Evolutionary conservation across 2,113 vertebrate species (phyloP), one percentile per base, ranked within the genome.

Genomic region (Cryptomyrus ogoouensis): DNA sequence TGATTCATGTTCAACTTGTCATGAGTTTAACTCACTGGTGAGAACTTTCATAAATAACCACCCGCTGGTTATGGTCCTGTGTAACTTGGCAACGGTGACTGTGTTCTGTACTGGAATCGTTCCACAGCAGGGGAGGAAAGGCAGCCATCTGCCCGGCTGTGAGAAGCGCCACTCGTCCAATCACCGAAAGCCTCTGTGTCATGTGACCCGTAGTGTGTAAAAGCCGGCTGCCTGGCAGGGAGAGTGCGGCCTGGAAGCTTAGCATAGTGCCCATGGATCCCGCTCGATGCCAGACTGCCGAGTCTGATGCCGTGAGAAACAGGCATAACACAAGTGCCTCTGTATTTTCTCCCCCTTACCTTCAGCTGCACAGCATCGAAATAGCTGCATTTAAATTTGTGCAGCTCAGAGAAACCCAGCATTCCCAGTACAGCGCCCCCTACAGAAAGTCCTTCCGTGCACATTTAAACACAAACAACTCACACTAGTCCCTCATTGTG

Each of bases 11-110:
- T 77, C 74, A 80, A 80, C 31, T 42, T 80, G 74, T 80, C 74
- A 80, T 80, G 74, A 80, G 74, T 80, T 80, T 80, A 80, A 80
- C 74, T 80, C 74, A 42, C 74, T 80, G 74, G 74, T 80, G 35
- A 80, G 74, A 80, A 80, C 74, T 80, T 80, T 80, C 74, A 42
- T 80, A 80, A 80, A 80, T 80, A 80, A 80, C 74, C 74, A 80
- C 74, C 74, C 35, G 35, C 35, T 42, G 35, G 74, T 80, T 80
- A 42, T 80, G 74, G 74, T 80, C 74, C 74, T 80, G 74, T 80
- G 74, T 80, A 80, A 42, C 74, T 80, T 80, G 74, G 74, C 74
- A 80, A 80, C 74, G 1, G 35, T 42, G 31, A 80, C 74, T 80
- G 35, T 80, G 74, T 80, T 80, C 74, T 80, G 35, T 80, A 42